These are phyloP conservation scores for Caiman crocodilus DNA, from an alignment of 2,797 vertebrate species.

Conservation along the genomic window DNA sequence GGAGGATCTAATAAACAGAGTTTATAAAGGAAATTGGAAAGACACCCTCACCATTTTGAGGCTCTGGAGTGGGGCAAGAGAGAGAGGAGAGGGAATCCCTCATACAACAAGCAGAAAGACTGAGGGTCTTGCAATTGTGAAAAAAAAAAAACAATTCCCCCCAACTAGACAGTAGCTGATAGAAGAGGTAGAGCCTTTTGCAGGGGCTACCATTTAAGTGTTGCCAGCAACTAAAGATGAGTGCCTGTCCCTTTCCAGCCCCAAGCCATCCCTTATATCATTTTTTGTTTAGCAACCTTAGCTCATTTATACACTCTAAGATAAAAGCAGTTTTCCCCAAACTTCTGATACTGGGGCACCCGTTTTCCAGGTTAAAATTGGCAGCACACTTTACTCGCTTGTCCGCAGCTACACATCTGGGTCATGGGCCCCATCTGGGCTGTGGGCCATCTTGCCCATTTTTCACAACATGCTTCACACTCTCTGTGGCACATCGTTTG, in stretches of 20 bases:
- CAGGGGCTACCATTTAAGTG: rapidly evolving
- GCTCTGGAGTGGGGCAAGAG: background rate
- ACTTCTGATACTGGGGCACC: no score
- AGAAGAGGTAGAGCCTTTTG: background rate
- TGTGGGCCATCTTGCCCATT: no score
- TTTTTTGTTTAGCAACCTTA: rapidly evolving
- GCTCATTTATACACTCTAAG: rapidly evolving
- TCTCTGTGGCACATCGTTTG: no score
- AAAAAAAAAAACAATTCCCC: no score
- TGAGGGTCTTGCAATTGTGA: background rate
- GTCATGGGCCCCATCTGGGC: no score
- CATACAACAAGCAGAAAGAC: rapidly evolving
- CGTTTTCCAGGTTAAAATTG: no score
- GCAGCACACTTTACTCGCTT: no score
- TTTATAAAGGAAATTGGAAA: background rate
- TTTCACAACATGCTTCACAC: no score
- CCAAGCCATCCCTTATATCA: background rate
- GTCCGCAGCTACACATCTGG: no score
- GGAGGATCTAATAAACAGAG: background rate
- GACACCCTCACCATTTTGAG: background rate
- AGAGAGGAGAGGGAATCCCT: background rate
- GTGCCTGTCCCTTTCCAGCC: background rate
- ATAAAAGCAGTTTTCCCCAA: rapidly evolving
- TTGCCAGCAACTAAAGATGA: background rate
- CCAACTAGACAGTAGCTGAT: background rate